Evolutionary conservation across 2,113 vertebrate genomes (phyloP).

Genomic region (Phyllopteryx taeniolatus): DNA sequence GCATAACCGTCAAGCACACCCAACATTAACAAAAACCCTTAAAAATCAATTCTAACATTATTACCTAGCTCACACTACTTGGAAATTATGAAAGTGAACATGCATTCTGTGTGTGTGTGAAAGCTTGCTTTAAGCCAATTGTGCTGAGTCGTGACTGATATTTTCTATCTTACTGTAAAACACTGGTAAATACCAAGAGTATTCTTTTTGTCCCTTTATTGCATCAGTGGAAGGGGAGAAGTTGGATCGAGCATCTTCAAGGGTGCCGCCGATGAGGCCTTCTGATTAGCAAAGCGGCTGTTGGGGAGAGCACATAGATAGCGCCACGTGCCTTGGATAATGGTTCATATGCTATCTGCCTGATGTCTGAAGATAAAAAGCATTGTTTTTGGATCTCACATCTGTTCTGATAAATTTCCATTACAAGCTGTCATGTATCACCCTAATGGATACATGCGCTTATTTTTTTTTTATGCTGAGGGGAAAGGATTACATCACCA

Average conservation of each 20-base stretch:
- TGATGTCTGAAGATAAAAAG: neutral
- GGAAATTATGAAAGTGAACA: too few relatives aligned
- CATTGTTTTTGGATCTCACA: neutral
- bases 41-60: too few relatives aligned
- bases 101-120: too few relatives aligned
- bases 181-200: neutral
- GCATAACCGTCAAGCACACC: too few relatives aligned
- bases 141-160: neutral
- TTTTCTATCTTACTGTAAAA: neutral
- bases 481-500: neutral
- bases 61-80: too few relatives aligned
- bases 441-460: neutral
- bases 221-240: neutral
- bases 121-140: neutral
- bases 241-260: neutral
- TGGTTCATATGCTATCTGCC: neutral
- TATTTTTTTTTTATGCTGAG: neutral
- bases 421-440: neutral
- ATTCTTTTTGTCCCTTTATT: neutral
- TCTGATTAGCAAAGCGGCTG: neutral
- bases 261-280: neutral
- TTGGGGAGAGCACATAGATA: neutral
- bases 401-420: neutral
- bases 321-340: neutral
- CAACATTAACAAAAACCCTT: too few relatives aligned